phyloP scores from a whole-genome alignment of 2,797 vertebrate species.

The Sciurus carolinensis region DNA sequence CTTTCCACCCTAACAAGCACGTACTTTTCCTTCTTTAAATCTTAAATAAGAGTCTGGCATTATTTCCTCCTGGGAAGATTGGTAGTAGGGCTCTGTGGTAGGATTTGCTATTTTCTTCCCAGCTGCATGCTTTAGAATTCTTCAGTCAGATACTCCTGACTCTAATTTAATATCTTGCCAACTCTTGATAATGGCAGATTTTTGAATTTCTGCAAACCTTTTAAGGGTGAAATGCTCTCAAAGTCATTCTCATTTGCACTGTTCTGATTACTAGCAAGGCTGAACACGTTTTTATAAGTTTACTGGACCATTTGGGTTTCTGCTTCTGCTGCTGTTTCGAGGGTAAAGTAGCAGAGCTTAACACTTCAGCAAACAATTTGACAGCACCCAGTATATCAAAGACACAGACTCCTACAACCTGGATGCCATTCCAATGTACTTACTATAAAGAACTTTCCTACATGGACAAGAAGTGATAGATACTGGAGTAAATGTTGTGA shows the following conservation, averaged over 20 bases:
- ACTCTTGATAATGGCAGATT: neutral
- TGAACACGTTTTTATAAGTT: neutral
- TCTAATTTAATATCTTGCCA: neutral
- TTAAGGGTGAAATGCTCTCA: neutral
- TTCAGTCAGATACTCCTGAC: neutral
- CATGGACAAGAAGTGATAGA: neutral
- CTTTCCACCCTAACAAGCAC: neutral
- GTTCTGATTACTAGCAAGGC: slow-evolving; percentile 11
- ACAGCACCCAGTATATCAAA: neutral
- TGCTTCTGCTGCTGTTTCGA: neutral
- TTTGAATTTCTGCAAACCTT: slow-evolving; percentile 1
- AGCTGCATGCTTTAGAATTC: neutral
- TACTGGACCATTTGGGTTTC: neutral
- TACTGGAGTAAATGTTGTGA: neutral
- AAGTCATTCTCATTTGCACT: neutral
- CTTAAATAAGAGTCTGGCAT: neutral
- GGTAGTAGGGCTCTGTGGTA: neutral
- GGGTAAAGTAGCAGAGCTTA: neutral
- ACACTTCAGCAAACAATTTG: neutral
- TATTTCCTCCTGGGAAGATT: neutral
- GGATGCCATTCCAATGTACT: neutral
- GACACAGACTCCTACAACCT: neutral
- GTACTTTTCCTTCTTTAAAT: neutral
- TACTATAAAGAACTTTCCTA: neutral
- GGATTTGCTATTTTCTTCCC: neutral